Percentiles rank a stretch among this genome's conserved stretches.
Evolutionary conservation across 1,140 invertebrate genomes (phyloP).

Genomic region (Formica exsecta): DNA sequence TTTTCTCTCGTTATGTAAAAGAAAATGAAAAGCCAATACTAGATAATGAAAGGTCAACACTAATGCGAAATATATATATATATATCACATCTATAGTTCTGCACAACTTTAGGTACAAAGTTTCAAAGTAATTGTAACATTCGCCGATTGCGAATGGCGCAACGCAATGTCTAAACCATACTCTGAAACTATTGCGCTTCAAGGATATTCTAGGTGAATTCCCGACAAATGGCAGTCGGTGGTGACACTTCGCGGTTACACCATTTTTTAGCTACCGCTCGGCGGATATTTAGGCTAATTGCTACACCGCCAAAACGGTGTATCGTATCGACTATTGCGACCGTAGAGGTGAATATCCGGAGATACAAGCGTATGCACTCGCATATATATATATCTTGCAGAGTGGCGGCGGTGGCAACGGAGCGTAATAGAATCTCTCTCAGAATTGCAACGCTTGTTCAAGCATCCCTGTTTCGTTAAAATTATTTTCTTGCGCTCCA

Average conservation of each 20-base stretch:
- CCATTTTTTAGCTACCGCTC: conserved; percentile 39
- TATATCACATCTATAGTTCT: neutral
- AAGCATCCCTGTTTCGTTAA: conserved; percentile 3
- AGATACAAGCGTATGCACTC: conserved; percentile 28
- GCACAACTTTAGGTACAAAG: conserved; percentile 1
- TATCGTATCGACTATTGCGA: neutral
- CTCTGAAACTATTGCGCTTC: neutral
- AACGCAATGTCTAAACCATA: neutral
- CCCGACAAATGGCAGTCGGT: conserved; percentile 18
- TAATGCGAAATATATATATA: neutral
- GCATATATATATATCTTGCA: neutral
- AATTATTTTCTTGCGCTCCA: conserved; percentile 47
- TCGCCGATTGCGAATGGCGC: neutral
- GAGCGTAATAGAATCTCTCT: conserved; percentile 23
- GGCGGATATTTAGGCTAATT: conserved; percentile 49
- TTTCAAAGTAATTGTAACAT: conserved; percentile 19
- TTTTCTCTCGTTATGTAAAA: conserved; percentile 10
- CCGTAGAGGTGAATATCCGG: neutral
- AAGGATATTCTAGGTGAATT: conserved; percentile 21
- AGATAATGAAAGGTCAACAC: no score
- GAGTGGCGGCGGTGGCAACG: neutral
- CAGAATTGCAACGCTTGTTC: conserved; percentile 10
- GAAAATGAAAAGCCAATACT: neutral
- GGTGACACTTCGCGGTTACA: conserved; percentile 34
- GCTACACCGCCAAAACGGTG: conserved; percentile 12